Base-by-base conservation (phyloP, 2,113 vertebrate genomes). In the Mirounga angustirostris region DNA sequence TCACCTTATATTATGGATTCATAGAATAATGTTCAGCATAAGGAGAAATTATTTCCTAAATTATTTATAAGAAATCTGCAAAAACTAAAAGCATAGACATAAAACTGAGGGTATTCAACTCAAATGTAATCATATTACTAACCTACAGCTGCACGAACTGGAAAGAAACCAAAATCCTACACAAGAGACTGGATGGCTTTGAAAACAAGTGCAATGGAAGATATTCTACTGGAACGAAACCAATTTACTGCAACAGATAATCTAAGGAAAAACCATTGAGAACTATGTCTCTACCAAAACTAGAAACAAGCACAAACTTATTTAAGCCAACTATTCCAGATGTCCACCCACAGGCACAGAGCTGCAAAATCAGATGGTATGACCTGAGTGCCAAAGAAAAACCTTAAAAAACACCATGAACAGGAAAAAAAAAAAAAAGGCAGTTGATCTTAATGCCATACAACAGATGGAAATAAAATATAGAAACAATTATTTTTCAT, bases 391-490 rank as follows among this genome's bases (percentile, higher is more conserved):
- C 96, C 97, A 97, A 94, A 78, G 86, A 83, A 92, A 97, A 96
- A 43, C 73, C 56, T 94, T 92, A 52, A 78, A 89, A 93, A 96
- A 46, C 50, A 97, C 79, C 85, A 94, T 43, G 84, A 98, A 69
- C 73, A 92, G 90, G 13, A 33, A 69, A 93, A 97, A 96, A 97
- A 96, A 96, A 81, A 46, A 58, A 93, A 97, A 95, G 93, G 74
- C 86, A 97, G 67, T 92, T 93, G 91, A 97, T 96, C 79, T 96
- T 97, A 97, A 97, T 97, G 79, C 40, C 89, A 90, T 56, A 87
- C 33, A 97, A 94, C 96, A 97, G 96, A 97, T 97, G 97, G 96
- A 78, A 95, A 81, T 69, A 94, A 82, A 97, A 94, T 71, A 92
- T 65, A 90, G 85, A 98, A 96, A 96, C 74, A 95, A 95, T 93